Conservation (phyloP, 2,797 vertebrate genomes). For the Holocentrus rufus region DNA sequence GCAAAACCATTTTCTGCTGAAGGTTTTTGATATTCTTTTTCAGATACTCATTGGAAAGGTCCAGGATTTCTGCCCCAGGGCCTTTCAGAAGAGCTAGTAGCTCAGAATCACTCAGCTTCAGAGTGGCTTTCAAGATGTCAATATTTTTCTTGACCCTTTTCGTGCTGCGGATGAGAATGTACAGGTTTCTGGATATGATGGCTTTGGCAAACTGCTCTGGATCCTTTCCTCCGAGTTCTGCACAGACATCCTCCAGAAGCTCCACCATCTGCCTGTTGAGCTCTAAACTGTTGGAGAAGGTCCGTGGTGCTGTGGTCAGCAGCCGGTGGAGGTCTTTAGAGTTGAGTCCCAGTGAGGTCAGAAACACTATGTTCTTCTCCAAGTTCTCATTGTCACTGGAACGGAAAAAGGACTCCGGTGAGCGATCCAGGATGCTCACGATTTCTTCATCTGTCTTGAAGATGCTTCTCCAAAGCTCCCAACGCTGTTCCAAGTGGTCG, state of each 20-base stretch:
- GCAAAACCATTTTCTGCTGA: conserved; percentile 70
- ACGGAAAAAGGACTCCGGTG: conserved; percentile 86
- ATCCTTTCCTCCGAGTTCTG: conserved; percentile 71
- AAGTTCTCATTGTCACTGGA: conserved; percentile 82
- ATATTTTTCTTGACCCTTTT: conserved; percentile 81
- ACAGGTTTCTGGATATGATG: conserved; percentile 83
- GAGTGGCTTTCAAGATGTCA: conserved; percentile 70
- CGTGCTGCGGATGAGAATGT: conserved; percentile 84
- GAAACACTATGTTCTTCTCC: conserved; percentile 82
- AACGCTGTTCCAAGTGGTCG: conserved; percentile 81
- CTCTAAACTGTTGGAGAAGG: conserved; percentile 85
- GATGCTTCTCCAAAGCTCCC: conserved; percentile 85
- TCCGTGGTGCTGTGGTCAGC: conserved; percentile 81
- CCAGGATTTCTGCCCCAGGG: conserved; percentile 78
- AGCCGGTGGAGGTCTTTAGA: conserved; percentile 78
- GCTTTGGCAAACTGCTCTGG: conserved; percentile 76
- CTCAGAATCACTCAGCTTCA: conserved; percentile 73
- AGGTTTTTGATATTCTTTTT: conserved; percentile 78
- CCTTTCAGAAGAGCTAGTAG: conserved; percentile 78
- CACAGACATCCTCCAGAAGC: conserved; percentile 75
- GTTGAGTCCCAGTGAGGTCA: conserved; percentile 81
- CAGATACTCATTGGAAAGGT: conserved; percentile 79
- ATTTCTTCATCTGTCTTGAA: conserved; percentile 81
- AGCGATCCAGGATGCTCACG: conserved; percentile 80
- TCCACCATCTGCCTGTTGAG: conserved; percentile 84